phyloP scores from a whole-genome alignment of 2,888 invertebrate species.

The Lithophane leautieri region DNA sequence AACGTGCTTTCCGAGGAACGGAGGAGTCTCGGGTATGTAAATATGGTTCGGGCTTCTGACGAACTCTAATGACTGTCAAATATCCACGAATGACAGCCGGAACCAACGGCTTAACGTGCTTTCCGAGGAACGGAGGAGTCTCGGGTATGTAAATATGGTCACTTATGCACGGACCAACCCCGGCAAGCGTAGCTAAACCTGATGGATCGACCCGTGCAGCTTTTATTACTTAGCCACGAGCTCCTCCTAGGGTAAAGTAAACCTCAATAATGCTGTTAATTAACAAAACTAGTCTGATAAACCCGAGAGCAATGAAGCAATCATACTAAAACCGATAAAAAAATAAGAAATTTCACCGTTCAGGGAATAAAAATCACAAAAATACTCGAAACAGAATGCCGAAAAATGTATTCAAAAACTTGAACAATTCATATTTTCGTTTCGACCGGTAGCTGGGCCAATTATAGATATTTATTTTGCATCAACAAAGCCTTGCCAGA shows the following conservation, averaged over 20 bases:
- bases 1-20: too few relatives aligned
- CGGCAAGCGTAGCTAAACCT: too few relatives aligned
- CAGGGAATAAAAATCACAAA: constrained; percentile 29
- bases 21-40: too few relatives aligned
- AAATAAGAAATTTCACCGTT: constrained; percentile 29
- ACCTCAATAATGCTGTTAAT: not conserved
- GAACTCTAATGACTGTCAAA: too few relatives aligned
- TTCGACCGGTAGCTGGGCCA: constrained; percentile 37
- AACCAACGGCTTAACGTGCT: too few relatives aligned
- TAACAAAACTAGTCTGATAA: constrained; percentile 2
- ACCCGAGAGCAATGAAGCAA: constrained; percentile 16
- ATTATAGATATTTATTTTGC: constrained; percentile 61
- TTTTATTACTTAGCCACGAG: too few relatives aligned
- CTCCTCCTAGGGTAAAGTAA: not conserved
- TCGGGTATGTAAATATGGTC: too few relatives aligned
- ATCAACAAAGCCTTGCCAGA: constrained; percentile 49
- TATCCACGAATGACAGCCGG: too few relatives aligned
- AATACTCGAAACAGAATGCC: constrained; percentile 26
- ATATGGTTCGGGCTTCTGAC: too few relatives aligned
- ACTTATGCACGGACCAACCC: too few relatives aligned
- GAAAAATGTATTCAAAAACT: constrained; percentile 34
- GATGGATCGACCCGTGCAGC: too few relatives aligned
- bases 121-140: too few relatives aligned
- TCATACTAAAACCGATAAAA: constrained; percentile 27
- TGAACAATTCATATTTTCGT: constrained; percentile 49